Evolutionary conservation across 2,113 vertebrate species (phyloP), one percentile per base, ranked within the genome.

Genomic region (Enhydra lutris): DNA sequence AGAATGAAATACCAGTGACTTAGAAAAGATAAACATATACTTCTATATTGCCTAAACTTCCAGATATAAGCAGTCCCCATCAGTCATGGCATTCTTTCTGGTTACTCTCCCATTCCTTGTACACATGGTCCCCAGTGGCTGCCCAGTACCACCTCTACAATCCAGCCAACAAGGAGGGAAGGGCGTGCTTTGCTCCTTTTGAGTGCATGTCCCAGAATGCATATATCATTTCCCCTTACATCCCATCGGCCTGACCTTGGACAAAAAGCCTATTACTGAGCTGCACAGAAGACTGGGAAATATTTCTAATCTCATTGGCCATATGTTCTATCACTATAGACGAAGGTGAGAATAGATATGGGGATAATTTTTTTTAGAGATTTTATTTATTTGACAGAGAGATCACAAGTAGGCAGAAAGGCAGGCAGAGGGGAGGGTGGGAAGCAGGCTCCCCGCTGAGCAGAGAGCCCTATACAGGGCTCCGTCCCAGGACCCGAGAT

Each of bases 1-100:
- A 83, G 11, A 76, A 36, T 87, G 50, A 97, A 95, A 69, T 87
- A 85, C 76, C 14, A 55, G 42, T 81, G 18, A 95, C 88, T 93
- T 81, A 34, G 92, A 80, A 73, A 69, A 85, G 23, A 85, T 91
- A 55, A 82, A 89, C 87, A 55, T 47, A 13, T 17, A 50, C 74
- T 63, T 84, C 36, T 76, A 31, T 92, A 29, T 89, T 13, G 1
- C 34, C 0, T 52, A 39, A 71, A 57, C 91, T 87, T 78, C 18
- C 45, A 52, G 10, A 91, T 81, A 15, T 57, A 89, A 95, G 34
- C 52, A 83, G 45, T 23, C 29, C 9, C 6, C 13, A 34, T 55
- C 12, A 67, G 76, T 73, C 52, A 39, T 13, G n/a, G 29, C 3
- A 34, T 10, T 50, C 50, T 89, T 81, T 71, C 86, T 65, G 21